A percentile compares a stretch with the other conserved stretches of the same genome.
phyloP scores from a whole-genome alignment of 2,113 vertebrate species.

The Hydrochoerus hydrochaeris region DNA sequence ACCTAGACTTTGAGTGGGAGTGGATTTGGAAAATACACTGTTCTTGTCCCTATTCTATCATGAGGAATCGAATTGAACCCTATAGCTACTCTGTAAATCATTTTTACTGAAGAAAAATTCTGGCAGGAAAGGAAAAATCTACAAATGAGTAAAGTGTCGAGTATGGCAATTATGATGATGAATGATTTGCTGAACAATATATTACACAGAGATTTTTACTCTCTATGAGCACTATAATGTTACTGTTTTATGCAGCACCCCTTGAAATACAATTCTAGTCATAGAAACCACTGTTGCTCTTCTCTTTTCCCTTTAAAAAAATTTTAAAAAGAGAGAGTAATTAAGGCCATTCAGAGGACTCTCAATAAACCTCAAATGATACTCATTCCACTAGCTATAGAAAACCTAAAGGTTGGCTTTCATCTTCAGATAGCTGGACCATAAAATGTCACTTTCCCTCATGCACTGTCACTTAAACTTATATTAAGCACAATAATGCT shows the following conservation, averaged over 20 bases:
- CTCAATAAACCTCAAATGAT: constrained; percentile 56
- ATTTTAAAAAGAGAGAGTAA: constrained; percentile 51
- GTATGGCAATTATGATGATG: constrained; percentile 73
- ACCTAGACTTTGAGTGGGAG: constrained; percentile 29
- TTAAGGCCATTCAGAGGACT: constrained; percentile 39
- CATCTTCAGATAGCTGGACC: constrained; percentile 22
- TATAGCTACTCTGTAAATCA: constrained; percentile 75
- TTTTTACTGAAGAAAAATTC: constrained; percentile 78
- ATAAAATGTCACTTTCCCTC: constrained; percentile 53
- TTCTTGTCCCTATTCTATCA: constrained; percentile 58
- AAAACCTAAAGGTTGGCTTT: constrained; percentile 65
- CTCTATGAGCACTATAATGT: constrained; percentile 41
- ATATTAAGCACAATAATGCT: neutral
- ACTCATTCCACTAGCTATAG: constrained; percentile 4
- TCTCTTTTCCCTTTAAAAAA: constrained; percentile 57
- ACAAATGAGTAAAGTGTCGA: constrained; percentile 76
- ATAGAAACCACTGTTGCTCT: constrained; percentile 40
- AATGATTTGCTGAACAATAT: constrained; percentile 73
- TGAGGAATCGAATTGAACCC: constrained; percentile 64
- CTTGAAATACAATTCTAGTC: constrained; percentile 41
- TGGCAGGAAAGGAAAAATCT: constrained; percentile 75
- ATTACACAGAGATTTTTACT: constrained; percentile 65
- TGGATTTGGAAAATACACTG: constrained; percentile 49
- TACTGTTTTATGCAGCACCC: constrained; percentile 41
- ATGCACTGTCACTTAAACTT: constrained; percentile 43